These are phyloP conservation scores for Alouatta palliata DNA, from an alignment of 2,113 vertebrate species.

Conservation along the genomic window DNA sequence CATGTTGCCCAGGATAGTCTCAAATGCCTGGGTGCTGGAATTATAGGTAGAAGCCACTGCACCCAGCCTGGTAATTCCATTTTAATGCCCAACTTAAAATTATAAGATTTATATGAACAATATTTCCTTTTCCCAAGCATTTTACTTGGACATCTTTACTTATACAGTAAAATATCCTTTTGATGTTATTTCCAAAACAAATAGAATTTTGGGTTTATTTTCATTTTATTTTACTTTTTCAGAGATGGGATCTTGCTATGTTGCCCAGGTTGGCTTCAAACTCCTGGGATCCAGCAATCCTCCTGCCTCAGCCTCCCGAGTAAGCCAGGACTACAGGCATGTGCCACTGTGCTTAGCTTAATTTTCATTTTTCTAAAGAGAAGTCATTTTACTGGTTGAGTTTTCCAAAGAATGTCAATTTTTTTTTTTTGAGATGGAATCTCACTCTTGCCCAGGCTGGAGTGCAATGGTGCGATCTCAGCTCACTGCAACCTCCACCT, in stretches of 20 bases:
- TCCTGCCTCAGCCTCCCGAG: background rate
- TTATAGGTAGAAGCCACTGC: background rate
- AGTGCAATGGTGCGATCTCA: no score
- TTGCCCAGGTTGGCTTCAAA: background rate
- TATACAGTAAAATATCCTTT: background rate
- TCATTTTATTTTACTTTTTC: background rate
- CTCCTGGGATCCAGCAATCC: background rate
- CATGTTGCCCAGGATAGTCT: no score
- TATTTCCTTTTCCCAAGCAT: background rate
- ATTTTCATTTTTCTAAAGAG: background rate
- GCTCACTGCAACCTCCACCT: no score
- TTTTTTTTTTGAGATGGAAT: no score
- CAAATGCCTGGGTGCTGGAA: background rate
- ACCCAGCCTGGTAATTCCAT: background rate
- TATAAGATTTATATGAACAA: conserved; percentile 52
- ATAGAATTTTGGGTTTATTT: background rate
- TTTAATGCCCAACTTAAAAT: conserved; percentile 45
- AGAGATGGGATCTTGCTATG: background rate
- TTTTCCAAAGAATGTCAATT: conserved; percentile 22
- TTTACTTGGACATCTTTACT: background rate
- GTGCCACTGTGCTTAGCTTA: background rate
- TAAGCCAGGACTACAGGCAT: background rate
- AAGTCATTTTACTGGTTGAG: background rate
- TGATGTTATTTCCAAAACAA: background rate
- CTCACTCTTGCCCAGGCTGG: no score